Evolutionary conservation across 2,797 vertebrate genomes (phyloP).

Genomic region (Astyanax mexicanus): DNA sequence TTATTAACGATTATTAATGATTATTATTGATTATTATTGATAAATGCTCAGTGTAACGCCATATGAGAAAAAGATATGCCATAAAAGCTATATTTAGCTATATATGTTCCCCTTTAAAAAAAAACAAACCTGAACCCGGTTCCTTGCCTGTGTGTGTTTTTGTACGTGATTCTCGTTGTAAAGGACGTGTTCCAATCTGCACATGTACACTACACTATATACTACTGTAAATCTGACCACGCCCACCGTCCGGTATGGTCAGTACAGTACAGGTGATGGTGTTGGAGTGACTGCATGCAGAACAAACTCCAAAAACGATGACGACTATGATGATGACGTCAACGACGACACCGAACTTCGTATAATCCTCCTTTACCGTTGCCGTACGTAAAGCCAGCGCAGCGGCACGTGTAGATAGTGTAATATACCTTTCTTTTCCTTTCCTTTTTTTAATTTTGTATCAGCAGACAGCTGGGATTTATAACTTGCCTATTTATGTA

Average conservation of each 20-base stretch:
- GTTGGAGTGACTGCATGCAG: conserved; percentile 56
- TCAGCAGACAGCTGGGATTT: conserved; percentile 81
- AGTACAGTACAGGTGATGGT: conserved; percentile 18
- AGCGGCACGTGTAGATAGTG: conserved; percentile 86
- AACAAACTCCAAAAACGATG: conserved; percentile 58
- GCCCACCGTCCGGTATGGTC: background rate
- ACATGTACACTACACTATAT: conserved; percentile 30
- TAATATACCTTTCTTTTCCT: conserved; percentile 78
- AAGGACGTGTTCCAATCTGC: conserved; percentile 24
- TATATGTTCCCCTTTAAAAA: background rate
- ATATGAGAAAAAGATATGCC: background rate
- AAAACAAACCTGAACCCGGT: no score
- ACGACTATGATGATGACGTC: no score
- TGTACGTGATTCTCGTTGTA: background rate
- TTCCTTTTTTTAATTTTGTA: conserved; percentile 87
- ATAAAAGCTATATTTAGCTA: no score
- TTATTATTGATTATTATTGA: no score
- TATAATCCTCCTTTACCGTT: conserved; percentile 68
- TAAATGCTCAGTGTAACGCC: background rate
- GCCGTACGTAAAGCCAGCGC: conserved; percentile 60
- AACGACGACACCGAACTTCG: conserved; percentile 53
- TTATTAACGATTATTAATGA: no score
- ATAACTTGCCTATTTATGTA: conserved; percentile 88
- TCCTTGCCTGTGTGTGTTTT: background rate
- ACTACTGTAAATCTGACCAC: no score